These are phyloP conservation scores for Pecten maximus DNA, from an alignment of 2,888 invertebrate species.

Conservation along the genomic window DNA sequence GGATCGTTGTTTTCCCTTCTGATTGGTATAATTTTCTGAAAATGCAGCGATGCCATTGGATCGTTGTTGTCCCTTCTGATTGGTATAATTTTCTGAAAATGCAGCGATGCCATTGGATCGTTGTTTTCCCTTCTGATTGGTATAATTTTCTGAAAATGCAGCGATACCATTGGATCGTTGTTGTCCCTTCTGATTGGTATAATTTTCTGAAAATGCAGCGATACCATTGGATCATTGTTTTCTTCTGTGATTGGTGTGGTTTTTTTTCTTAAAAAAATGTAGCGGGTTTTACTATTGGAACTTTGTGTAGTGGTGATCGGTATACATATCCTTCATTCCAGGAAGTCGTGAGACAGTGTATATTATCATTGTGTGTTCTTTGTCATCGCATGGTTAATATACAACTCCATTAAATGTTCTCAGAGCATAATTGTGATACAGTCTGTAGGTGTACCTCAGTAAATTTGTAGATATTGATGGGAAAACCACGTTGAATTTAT, in stretches of 20 bases:
- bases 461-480: background rate
- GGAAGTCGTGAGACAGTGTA: background rate
- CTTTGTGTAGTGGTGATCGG: background rate
- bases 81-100: background rate
- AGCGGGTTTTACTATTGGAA: background rate
- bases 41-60: no score
- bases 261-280: background rate
- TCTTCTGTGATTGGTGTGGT: background rate
- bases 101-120: no score
- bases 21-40: no score
- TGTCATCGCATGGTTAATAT: background rate
- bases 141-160: no score
- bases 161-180: no score
- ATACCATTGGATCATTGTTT: no score
- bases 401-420: background rate
- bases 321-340: slow-evolving; percentile 22
- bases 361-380: background rate
- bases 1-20: background rate
- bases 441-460: background rate
- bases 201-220: no score
- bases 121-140: no score
- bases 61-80: no score
- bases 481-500: background rate
- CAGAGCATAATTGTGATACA: background rate
- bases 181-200: background rate